Base-by-base conservation (phyloP, 2,888 invertebrate species). In the Clunio marinus region DNA sequence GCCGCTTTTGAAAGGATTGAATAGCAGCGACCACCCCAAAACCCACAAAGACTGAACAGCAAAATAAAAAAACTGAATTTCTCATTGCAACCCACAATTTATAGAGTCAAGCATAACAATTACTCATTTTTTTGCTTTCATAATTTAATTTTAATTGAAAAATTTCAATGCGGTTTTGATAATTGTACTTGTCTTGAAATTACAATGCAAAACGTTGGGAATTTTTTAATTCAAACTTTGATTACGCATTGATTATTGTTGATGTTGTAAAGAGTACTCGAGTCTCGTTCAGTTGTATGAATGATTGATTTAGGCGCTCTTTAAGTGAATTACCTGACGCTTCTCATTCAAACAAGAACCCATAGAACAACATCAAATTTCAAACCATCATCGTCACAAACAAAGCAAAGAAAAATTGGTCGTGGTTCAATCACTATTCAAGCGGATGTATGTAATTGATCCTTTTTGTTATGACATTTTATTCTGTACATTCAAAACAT, bases 361-460 rank as follows among this genome's bases (percentile, higher is more conserved):
- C n/a, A n/a, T n/a, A n/a, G n/a, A n/a, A n/a, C n/a, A n/a, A n/a
- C n/a, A n/a, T n/a, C n/a, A n/a, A n/a, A n/a, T n/a, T n/a, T n/a
- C n/a, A n/a, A n/a, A n/a, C n/a, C n/a, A n/a, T n/a, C n/a, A n/a
- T n/a, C n/a, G n/a, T n/a, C n/a, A n/a, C n/a, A n/a, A n/a, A n/a
- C n/a, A n/a, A n/a, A n/a, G n/a, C n/a, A n/a, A n/a, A n/a, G n/a
- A n/a, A n/a, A n/a, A n/a, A n/a, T n/a, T n/a, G n/a, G n/a, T n/a
- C n/a, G n/a, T n/a, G n/a, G n/a, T n/a, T n/a, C n/a, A n/a, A n/a
- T n/a, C n/a, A n/a, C n/a, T n/a, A n/a, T n/a, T n/a, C n/a, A n/a
- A n/a, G n/a, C 60, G 60, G 60, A 60, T 37, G 37, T 41, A 13
- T 60, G 60, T 60, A 60, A 60, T 60, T 60, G 60, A 60, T 60